Evolutionary conservation across 2,113 vertebrate genomes (phyloP).

Genomic region (Xiphophorus couchianus): DNA sequence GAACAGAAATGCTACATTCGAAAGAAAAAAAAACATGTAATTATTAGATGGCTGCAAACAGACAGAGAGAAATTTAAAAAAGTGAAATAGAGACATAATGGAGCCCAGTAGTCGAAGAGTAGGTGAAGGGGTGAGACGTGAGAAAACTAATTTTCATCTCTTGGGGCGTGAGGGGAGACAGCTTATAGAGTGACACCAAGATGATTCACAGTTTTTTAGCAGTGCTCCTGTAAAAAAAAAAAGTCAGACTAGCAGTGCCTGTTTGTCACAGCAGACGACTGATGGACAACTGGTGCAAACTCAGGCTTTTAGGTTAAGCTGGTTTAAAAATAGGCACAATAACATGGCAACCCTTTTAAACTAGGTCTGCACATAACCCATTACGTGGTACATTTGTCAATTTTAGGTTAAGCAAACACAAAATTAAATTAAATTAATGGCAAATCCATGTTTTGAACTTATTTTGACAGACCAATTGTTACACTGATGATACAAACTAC

Average conservation of each 20-base stretch:
- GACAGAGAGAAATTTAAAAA: constrained; percentile 5
- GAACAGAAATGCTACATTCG: constrained; percentile 27
- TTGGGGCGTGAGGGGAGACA: constrained; percentile 8
- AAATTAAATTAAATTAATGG: too few species aligned
- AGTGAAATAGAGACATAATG: not conserved
- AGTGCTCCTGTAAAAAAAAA: constrained; percentile 33
- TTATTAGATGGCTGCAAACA: constrained; percentile 60
- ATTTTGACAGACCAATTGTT: not conserved
- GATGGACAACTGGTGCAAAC: constrained; percentile 69
- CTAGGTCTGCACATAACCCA: not conserved
- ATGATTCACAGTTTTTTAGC: constrained; percentile 71
- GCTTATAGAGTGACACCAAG: constrained; percentile 44
- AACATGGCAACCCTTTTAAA: not conserved
- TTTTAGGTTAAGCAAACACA: too few species aligned
- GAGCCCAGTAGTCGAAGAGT: constrained; percentile 5
- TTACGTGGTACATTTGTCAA: too few species aligned
- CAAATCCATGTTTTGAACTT: not conserved
- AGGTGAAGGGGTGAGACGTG: constrained; percentile 34
- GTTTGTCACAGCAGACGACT: constrained; percentile 59
- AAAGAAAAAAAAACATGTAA: constrained; percentile 46
- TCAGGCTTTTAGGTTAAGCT: constrained; percentile 54
- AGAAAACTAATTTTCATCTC: constrained; percentile 36
- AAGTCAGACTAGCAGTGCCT: constrained; percentile 50
- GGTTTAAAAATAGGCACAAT: not conserved
- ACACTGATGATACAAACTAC: not conserved